phyloP scores from a whole-genome alignment of 2,113 vertebrate species.

The Ovis aries region DNA sequence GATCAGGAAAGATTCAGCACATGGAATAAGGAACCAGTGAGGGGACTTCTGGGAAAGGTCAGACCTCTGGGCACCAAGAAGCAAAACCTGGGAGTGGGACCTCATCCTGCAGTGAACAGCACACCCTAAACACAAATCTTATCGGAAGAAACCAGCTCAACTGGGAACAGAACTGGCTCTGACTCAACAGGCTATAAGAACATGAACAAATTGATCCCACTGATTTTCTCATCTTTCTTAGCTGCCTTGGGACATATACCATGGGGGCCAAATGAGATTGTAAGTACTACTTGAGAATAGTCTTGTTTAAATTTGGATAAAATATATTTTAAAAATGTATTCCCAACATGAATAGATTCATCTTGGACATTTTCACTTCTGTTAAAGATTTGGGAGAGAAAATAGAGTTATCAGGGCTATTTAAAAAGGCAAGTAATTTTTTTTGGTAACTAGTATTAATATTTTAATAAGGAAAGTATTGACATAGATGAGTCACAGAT shows the following conservation, averaged over 20 bases:
- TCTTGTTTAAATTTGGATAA: not conserved
- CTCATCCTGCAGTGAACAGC: not conserved
- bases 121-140: not conserved
- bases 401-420: not conserved
- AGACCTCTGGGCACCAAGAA: not conserved
- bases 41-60: not conserved
- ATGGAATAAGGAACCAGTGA: not conserved
- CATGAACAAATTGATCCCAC: not conserved
- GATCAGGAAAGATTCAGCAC: not conserved
- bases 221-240: not conserved
- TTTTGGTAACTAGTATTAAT: not conserved
- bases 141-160: not conserved
- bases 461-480: not conserved
- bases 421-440: not conserved
- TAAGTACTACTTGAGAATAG: not conserved
- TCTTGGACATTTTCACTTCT: not conserved
- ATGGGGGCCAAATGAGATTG: not conserved
- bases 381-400: not conserved
- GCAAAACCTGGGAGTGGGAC: not conserved
- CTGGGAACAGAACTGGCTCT: not conserved
- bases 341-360: not conserved
- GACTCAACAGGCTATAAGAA: not conserved
- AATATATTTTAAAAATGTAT: not conserved
- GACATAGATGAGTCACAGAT: not conserved
- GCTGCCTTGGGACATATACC: not conserved